These are phyloP conservation scores for Melopsittacus undulatus DNA, from an alignment of 2,797 vertebrate genomes.

Conservation along the genomic window DNA sequence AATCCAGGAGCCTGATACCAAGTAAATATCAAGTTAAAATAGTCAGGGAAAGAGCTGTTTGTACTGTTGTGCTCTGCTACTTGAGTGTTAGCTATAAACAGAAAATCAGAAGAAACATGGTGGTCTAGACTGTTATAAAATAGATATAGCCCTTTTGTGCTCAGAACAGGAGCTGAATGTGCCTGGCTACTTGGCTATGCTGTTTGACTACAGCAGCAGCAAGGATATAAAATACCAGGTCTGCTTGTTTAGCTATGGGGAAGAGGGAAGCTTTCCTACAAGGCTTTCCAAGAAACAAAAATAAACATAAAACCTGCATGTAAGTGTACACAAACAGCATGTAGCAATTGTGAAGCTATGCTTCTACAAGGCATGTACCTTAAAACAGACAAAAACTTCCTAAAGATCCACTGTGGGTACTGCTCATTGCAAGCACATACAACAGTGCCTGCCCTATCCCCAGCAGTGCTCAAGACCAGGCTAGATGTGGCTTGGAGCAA, in stretches of 20 bases:
- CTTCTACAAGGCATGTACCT: background rate
- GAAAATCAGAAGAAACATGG: background rate
- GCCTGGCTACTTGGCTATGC: background rate
- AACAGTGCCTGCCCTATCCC: background rate
- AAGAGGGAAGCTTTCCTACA: background rate
- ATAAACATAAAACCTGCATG: background rate
- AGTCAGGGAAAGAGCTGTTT: background rate
- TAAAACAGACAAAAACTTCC: background rate
- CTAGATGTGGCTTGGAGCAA: background rate
- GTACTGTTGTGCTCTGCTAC: background rate
- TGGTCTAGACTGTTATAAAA: background rate
- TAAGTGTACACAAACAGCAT: background rate
- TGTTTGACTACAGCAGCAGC: background rate
- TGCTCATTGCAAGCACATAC: background rate
- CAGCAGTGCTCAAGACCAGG: background rate
- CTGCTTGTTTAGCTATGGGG: background rate
- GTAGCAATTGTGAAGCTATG: background rate
- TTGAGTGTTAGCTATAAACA: background rate
- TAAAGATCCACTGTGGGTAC: background rate
- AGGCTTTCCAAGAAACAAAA: constrained; percentile 17
- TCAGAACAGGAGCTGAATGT: background rate
- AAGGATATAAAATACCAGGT: background rate
- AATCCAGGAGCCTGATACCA: background rate
- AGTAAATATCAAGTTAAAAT: background rate
- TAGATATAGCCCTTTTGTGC: background rate